These are phyloP conservation scores for Luscinia megarhynchos DNA, from an alignment of 2,797 vertebrate species.

Conservation along the genomic window DNA sequence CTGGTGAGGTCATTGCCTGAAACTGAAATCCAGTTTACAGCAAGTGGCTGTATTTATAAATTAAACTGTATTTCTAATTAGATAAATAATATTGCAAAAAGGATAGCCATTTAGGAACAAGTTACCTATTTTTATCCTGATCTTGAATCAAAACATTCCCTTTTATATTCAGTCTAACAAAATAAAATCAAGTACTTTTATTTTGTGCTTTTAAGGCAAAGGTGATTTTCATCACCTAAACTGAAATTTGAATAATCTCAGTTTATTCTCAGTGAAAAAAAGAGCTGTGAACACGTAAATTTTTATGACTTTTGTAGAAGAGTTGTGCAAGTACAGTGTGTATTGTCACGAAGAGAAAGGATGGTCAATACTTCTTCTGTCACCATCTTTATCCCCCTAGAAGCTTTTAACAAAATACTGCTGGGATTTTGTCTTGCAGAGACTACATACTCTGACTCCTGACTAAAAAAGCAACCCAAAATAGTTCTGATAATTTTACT, in stretches of 20 bases:
- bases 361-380: not conserved
- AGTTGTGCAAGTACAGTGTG: rapidly evolving
- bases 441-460: not conserved
- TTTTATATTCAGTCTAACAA: not conserved
- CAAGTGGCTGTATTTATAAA: not conserved
- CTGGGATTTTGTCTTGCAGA: not conserved
- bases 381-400: not conserved
- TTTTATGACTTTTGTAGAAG: not conserved
- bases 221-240: not conserved
- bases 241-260: not conserved
- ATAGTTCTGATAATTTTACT: not conserved
- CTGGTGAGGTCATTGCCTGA: not conserved
- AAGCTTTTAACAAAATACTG: not conserved
- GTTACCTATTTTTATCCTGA: not conserved
- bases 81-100: not conserved
- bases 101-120: not conserved
- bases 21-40: not conserved
- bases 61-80: not conserved
- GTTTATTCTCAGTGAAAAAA: not conserved
- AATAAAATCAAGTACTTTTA: not conserved
- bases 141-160: not conserved
- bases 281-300: not conserved
- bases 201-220: not conserved
- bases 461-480: not conserved
- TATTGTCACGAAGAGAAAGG: not conserved